These are phyloP conservation scores for Aplodontia rufa DNA, from an alignment of 2,113 vertebrate species.

Conservation along the genomic window DNA sequence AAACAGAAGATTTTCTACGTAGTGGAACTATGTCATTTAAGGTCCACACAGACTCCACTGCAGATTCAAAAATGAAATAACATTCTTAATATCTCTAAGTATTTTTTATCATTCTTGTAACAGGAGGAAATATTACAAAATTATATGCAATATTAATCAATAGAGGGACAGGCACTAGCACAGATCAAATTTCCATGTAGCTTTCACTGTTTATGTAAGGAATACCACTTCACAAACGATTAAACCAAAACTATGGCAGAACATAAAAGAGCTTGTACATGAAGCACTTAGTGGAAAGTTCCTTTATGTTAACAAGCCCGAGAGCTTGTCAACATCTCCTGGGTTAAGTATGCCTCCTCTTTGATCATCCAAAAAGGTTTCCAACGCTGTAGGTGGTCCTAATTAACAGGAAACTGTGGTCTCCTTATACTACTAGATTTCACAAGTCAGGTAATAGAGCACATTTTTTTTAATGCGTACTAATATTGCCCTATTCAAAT, in stretches of 20 bases:
- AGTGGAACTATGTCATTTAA: not conserved
- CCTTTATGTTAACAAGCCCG: constrained; percentile 74
- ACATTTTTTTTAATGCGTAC: constrained; percentile 66
- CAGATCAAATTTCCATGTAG: not conserved
- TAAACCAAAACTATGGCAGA: not conserved
- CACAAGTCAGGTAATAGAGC: constrained; percentile 68
- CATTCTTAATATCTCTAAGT: not conserved
- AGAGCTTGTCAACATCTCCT: constrained; percentile 74
- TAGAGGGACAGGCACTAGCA: not conserved
- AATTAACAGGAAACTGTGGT: constrained; percentile 81
- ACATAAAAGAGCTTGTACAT: constrained; percentile 55
- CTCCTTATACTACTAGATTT: constrained; percentile 71
- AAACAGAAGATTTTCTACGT: not conserved
- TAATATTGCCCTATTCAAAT: constrained; percentile 62
- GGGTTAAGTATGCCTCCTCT: constrained; percentile 73
- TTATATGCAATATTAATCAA: not conserved
- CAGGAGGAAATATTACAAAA: not conserved
- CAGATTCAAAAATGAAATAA: not conserved
- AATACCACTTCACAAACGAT: constrained; percentile 49
- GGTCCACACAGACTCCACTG: not conserved
- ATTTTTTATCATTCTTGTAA: not conserved
- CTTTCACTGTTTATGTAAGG: constrained; percentile 48
- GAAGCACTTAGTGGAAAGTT: constrained; percentile 61
- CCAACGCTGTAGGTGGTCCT: constrained; percentile 81
- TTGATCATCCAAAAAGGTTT: constrained; percentile 82